Conservation (phyloP, 1,140 invertebrate genomes). For the Phymorhynchus buccinoides region DNA sequence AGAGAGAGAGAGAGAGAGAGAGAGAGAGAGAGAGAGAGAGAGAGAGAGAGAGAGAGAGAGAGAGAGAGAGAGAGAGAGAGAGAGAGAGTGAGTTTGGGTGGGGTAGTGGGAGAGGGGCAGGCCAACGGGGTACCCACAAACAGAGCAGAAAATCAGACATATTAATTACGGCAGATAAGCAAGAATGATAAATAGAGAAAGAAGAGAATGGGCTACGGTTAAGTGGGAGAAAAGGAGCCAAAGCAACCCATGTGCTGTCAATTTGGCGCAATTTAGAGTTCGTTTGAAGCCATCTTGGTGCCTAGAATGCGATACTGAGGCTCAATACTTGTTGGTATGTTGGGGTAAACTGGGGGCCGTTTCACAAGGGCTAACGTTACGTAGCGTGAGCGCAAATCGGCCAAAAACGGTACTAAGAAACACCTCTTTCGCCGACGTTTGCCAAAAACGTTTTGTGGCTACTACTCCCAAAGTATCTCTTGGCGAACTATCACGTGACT, state of each 20-base stretch:
- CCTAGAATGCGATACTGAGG: background rate
- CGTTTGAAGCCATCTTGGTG: background rate
- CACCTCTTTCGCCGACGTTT: no score
- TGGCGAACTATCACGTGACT: no score
- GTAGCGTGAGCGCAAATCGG: no score
- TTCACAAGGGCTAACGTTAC: no score
- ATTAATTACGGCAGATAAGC: no score
- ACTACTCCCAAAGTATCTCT: no score
- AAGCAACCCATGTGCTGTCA: background rate
- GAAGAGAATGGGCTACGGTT: background rate
- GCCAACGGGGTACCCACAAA: no score
- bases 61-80: background rate
- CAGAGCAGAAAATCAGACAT: background rate
- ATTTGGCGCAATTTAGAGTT: background rate
- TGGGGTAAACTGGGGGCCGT: no score
- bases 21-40: conserved; percentile 26
- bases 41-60: conserved; percentile 4
- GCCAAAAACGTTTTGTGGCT: no score
- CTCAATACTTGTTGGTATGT: no score
- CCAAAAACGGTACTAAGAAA: no score
- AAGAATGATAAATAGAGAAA: background rate
- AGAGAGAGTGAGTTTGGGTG: background rate
- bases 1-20: background rate
- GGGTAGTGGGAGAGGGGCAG: background rate
- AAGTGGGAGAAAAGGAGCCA: background rate